Evolutionary conservation across 2,113 vertebrate species (phyloP).

Genomic region (Haplochromis vanheusdeni): DNA sequence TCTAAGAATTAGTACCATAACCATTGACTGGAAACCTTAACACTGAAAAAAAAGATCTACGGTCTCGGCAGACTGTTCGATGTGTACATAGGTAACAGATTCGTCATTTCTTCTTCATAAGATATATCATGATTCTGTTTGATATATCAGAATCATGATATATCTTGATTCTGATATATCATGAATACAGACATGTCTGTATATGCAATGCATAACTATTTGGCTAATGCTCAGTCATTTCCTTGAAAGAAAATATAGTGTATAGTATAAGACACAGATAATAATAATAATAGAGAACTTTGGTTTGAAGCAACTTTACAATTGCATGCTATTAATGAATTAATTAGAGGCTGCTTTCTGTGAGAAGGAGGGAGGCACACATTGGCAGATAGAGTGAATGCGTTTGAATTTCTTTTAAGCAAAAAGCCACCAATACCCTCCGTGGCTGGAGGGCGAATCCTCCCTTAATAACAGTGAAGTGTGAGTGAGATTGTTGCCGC

Average conservation of each 20-base stretch:
- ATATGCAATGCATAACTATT: neutral
- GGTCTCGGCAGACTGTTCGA: neutral
- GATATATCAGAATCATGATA: neutral
- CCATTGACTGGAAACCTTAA: neutral
- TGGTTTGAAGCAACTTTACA: conserved; percentile 27
- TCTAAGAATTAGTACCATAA: neutral
- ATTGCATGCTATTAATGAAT: conserved; percentile 21
- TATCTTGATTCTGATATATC: neutral
- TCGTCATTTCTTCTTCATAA: neutral
- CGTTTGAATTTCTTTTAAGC: neutral
- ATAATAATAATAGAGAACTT: conserved; percentile 1
- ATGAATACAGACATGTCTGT: neutral
- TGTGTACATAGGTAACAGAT: neutral
- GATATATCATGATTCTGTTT: neutral
- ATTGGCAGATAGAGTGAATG: neutral
- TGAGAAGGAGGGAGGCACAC: neutral
- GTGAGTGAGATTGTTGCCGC: neutral
- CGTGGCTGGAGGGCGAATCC: conserved; percentile 3
- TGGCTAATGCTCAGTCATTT: neutral
- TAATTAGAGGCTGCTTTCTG: conserved; percentile 26
- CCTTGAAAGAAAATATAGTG: conserved; percentile 2
- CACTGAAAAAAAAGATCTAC: neutral
- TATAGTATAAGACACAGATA: conserved; percentile 1
- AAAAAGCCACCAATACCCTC: conserved; percentile 18
- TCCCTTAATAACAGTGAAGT: neutral